Percentiles rank a stretch among this genome's conserved stretches.
Evolutionary conservation across 2,888 invertebrate genomes (phyloP).

Genomic region (Agapostemon virescens): DNA sequence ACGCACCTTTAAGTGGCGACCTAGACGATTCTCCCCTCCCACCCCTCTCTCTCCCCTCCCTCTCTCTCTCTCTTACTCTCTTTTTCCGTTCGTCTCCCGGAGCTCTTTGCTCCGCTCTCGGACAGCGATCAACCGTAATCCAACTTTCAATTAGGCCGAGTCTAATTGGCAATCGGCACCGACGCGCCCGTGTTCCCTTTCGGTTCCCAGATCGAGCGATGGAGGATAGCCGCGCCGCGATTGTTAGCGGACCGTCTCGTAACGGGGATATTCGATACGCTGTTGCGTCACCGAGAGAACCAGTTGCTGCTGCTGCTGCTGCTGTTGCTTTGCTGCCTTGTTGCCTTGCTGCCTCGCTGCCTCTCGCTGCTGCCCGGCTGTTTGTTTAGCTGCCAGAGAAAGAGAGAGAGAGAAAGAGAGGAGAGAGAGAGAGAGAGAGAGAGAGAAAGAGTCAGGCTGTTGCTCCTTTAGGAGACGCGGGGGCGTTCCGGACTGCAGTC

Average conservation of each 20-base stretch:
- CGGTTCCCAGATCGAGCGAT: neutral
- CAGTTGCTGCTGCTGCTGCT: neutral
- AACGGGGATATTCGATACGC: slow-evolving; percentile 29
- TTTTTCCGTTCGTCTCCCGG: too few species aligned
- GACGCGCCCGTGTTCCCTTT: neutral
- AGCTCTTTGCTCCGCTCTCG: too few species aligned
- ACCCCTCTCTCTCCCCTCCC: neutral
- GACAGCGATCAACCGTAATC: neutral
- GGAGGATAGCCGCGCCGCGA: slow-evolving; percentile 14
- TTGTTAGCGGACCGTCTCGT: slow-evolving; percentile 7
- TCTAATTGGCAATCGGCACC: slow-evolving; percentile 24
- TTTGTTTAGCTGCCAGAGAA: neutral
- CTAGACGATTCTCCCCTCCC: slow-evolving; percentile 25
- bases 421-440: neutral
- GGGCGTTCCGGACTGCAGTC: neutral
- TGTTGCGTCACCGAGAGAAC: slow-evolving; percentile 30
- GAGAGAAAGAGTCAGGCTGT: neutral
- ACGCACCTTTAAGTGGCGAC: slow-evolving; percentile 39
- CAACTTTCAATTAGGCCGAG: slow-evolving; percentile 33
- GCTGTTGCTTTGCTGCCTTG: neutral
- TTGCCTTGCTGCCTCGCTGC: neutral
- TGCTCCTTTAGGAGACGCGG: neutral
- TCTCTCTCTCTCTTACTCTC: too few species aligned
- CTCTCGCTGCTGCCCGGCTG: neutral
- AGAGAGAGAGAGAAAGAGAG: neutral